Base-by-base conservation (phyloP, 2,797 vertebrate species). In the Anomalospiza imberbis region DNA sequence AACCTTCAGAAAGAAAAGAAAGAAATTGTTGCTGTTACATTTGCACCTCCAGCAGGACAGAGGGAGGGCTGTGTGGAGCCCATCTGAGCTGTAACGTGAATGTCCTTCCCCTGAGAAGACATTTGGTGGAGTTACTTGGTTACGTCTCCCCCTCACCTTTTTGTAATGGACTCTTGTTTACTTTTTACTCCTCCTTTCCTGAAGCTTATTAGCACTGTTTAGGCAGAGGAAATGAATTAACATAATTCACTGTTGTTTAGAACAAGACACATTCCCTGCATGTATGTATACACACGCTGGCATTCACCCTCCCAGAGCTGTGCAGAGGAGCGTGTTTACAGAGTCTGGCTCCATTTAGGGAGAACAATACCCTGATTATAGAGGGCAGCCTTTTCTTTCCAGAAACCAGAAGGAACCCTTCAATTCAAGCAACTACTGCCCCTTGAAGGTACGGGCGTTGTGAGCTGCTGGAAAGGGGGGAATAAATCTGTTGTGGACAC, bases 321-420 rank as follows among this genome's bases (percentile, higher is more conserved):
- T 48, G 91, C 96, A 88, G 94, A 89, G 93, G 78, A 96, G 93
- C 68, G 45, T 98, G 97, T 98, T 98, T 98, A 97, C 97, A 77
- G 96, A 98, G 98, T 97, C 98, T 98, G 97, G 98, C 97, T 97
- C 98, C 97, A 96, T 98, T 98, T 98, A 98, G 85, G 78, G 95
- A 98, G 98, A 99, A 98, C 98, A 99, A 99, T 98, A 95, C 98
- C 57, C 94, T 97, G 98, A 98, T 99, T 98, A 98, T 98, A 96
- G 97, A 92, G 95, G 93, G 95, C 94, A 92, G 97, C 77, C 92
- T 98, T 97, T 95, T 96, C 96, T 96, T 98, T 94, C 96, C 96
- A 97, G 96, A 95, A 95, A 95, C 95, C 97, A 95, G 80, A 88
- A 94, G 95, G 93, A 97, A 96, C 97, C 96, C 94, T 98, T 97